Base-by-base conservation (phyloP, 2,113 vertebrate genomes). In the Turdus rufiventris region DNA sequence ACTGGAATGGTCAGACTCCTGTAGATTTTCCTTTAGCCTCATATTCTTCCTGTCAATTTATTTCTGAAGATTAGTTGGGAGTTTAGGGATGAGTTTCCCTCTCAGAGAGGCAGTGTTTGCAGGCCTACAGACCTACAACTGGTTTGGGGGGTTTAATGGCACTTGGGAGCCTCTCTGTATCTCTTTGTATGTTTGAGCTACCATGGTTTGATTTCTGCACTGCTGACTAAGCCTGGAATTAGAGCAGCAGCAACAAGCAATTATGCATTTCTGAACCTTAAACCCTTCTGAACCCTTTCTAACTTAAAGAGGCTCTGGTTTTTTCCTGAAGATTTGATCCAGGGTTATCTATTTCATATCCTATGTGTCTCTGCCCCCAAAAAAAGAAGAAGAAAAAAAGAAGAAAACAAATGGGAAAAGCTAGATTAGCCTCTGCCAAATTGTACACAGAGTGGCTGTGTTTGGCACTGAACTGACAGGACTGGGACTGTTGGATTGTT, bases 1-100 rank as follows among this genome's bases (percentile, higher is more conserved):
- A 75, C 57, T 81, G 42, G 80, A 94, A 93, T 85, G 34, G 40
- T 83, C 85, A 95, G 91, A 71, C 31, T 93, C 58, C 60, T 80
- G 75, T 7, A 70, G 56, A 34, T 82, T 94, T 97, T 95, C 90
- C 75, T 89, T 91, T 81, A 89, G 92, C 51, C 45, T 96, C 53
- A 23, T 77, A 74, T 34, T 89, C 28, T 70, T 75, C 65, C 13
- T 65, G 47, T 61, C 82, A 92, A 42, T 88, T 87, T 92, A 86
- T 88, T 83, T 81, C 58, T 93, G 91, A 66, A 80, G 57, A 85
- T 88, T 94, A 87, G 36, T 71, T 42, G 77, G 70, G 93, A 86
- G 51, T 66, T 61, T 76, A 94, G 40, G 54, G 48, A 45, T 68
- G 58, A 50, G 33, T 68, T 95, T 91, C 40, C 40, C 51, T 68